Evolutionary conservation across 2,113 vertebrate species (phyloP).

Genomic region (Leiothrix lutea): DNA sequence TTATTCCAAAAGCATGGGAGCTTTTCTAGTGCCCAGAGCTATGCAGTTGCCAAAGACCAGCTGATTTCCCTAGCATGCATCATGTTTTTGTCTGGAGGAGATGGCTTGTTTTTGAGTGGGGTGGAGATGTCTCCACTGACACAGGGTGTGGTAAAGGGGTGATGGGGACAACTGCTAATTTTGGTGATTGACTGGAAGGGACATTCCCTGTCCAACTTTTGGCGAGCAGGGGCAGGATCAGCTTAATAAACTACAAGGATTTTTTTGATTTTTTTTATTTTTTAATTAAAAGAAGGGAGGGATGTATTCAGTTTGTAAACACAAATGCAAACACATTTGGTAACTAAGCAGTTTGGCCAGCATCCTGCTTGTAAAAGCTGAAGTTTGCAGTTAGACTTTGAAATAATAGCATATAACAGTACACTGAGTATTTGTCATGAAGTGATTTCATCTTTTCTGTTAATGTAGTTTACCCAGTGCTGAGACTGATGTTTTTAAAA

Average conservation of each 20-base stretch:
- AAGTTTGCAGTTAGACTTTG: constrained; percentile 9
- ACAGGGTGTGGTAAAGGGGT: background rate
- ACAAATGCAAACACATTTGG: constrained; percentile 44
- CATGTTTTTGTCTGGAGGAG: background rate
- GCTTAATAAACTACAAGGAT: background rate
- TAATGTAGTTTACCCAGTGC: background rate
- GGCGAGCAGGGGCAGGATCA: background rate
- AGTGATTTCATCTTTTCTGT: constrained; percentile 34
- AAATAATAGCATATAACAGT: constrained; percentile 29
- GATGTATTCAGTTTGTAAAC: constrained; percentile 48
- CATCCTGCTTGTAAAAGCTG: constrained; percentile 5
- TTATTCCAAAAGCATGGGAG: background rate
- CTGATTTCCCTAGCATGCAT: background rate
- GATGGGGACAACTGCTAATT: background rate
- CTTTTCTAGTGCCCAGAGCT: background rate
- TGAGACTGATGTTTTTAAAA: background rate
- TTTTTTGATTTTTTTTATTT: background rate
- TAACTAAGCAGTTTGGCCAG: constrained; percentile 53
- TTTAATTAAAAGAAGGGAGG: background rate
- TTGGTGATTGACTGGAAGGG: background rate
- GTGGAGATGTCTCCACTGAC: constrained; percentile 18
- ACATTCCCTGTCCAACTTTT: background rate
- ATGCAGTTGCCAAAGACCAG: background rate
- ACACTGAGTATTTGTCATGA: constrained; percentile 16
- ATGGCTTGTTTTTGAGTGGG: background rate